Percentiles rank a stretch among this genome's conserved stretches.
Evolutionary conservation across 2,797 vertebrate species (phyloP).

Genomic region (Notolepis coatsorum): DNA sequence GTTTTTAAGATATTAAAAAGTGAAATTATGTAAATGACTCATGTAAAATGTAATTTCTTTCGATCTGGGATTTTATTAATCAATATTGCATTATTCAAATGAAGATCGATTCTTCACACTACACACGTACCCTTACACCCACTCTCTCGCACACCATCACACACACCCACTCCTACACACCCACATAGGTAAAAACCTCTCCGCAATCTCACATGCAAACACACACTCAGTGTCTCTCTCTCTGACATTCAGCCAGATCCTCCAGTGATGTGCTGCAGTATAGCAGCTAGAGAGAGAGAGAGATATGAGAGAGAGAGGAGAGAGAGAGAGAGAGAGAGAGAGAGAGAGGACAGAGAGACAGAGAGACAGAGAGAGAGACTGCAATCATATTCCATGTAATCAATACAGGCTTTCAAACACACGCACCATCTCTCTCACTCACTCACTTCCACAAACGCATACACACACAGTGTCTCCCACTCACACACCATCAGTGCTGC

Average conservation of each 20-base stretch:
- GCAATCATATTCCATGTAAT: slow-evolving; percentile 72
- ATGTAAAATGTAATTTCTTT: background rate
- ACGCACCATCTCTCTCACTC: too few species aligned
- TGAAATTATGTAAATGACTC: too few species aligned
- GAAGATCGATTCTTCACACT: background rate
- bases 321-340: too few species aligned
- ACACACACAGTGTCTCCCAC: slow-evolving; percentile 8
- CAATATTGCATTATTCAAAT: too few species aligned
- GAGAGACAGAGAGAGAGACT: slow-evolving; percentile 44
- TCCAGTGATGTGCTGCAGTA: slow-evolving; percentile 52
- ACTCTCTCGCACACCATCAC: slow-evolving; percentile 20
- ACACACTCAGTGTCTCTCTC: slow-evolving; percentile 9
- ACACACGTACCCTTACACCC: slow-evolving; percentile 23
- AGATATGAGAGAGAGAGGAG: too few species aligned
- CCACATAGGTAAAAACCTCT: too few species aligned
- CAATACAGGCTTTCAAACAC: slow-evolving; percentile 67
- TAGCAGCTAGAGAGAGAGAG: too few species aligned
- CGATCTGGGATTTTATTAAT: too few species aligned
- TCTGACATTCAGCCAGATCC: slow-evolving; percentile 7
- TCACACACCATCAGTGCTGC: slow-evolving; percentile 57
- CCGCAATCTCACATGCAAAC: slow-evolving; percentile 21
- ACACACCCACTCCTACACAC: too few species aligned
- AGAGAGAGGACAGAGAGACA: too few species aligned
- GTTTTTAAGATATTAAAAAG: too few species aligned
- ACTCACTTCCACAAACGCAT: slow-evolving; percentile 40